Evolutionary conservation across 2,888 invertebrate genomes (phyloP), one percentile per base, ranked within the genome.

Genomic region (Melanargia galathea): DNA sequence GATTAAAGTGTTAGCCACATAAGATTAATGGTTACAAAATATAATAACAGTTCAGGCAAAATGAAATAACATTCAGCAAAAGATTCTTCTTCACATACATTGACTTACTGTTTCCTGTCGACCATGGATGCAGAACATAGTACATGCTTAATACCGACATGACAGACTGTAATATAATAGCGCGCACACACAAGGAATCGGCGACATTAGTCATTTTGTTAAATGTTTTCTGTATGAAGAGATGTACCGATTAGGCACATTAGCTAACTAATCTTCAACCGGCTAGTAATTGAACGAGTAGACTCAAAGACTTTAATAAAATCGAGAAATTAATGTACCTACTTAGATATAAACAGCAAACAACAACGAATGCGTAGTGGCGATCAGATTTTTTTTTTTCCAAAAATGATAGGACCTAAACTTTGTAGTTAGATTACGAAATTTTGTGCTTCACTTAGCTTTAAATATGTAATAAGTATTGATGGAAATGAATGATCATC

Each of bases 71-170:
- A 79, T 80, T 80, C 79, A 84, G 76, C 79, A 75, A 74, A 78
- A 77, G 77, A 81, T 76, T 81, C 75, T 68, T 78, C 80, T 82
- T 79, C 79, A 90, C 90, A 87, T 90, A 90, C 90, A 86, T 88
- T 87, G 87, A 95, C 95, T 95, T 95, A 95, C 95, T 94, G 94
- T 93, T 94, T 95, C 95, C 95, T 95, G 94, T 91, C 89, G 92
- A 92, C 77, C 79, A 92, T 86, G 93, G 87, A 92, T 90, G 90
- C 90, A 82, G 86, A 86, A 90, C 90, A 90, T 86, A 90, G 88
- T 84, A 90, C 90, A 90, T 90, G 90, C 90, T 90, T 90, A 84
- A 81, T 87, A 84, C 87, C 84, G 81, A 81, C 83, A 81, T 51
- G 46, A 46, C 49, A 16, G 20, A 64, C 54, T 63, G 62, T 35